Percentiles rank a stretch among this genome's conserved stretches.
Conservation (phyloP, 64 coral and sea anemone genomes). For the Montipora foliosa region DNA sequence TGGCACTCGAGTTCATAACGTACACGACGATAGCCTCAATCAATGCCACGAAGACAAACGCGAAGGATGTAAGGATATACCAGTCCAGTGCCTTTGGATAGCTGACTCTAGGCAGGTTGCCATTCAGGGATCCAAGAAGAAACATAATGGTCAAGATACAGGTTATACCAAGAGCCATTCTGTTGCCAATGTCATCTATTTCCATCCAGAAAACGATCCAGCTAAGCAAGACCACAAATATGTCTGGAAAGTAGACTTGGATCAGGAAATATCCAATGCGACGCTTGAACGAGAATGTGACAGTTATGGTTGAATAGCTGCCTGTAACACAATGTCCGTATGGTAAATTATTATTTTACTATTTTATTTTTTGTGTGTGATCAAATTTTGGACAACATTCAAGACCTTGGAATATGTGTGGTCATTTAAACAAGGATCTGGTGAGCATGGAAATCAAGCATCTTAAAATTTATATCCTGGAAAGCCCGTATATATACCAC, state of each 20-base stretch:
- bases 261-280: constrained; percentile 55
- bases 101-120: constrained; percentile 74
- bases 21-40: constrained; percentile 81
- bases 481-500: too few species aligned
- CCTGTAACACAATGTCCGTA: neutral
- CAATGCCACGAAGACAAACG: constrained; percentile 78
- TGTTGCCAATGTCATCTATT: constrained; percentile 51
- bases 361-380: too few species aligned
- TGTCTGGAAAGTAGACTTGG: constrained; percentile 72
- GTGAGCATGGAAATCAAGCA: too few species aligned
- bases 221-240: constrained; percentile 52
- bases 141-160: constrained; percentile 85
- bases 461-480: too few species aligned
- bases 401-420: too few species aligned
- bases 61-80: constrained; percentile 89
- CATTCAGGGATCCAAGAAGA: constrained; percentile 70
- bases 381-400: too few species aligned
- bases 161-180: constrained; percentile 79
- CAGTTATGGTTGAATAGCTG: constrained; percentile 55
- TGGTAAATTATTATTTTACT: neutral
- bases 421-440: too few species aligned
- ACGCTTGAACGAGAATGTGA: constrained; percentile 70
- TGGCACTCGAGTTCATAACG: neutral
- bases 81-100: constrained; percentile 89
- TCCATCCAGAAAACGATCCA: constrained; percentile 82